phyloP scores from a whole-genome alignment of 2,888 invertebrate species.

The Lamproptera curius region DNA sequence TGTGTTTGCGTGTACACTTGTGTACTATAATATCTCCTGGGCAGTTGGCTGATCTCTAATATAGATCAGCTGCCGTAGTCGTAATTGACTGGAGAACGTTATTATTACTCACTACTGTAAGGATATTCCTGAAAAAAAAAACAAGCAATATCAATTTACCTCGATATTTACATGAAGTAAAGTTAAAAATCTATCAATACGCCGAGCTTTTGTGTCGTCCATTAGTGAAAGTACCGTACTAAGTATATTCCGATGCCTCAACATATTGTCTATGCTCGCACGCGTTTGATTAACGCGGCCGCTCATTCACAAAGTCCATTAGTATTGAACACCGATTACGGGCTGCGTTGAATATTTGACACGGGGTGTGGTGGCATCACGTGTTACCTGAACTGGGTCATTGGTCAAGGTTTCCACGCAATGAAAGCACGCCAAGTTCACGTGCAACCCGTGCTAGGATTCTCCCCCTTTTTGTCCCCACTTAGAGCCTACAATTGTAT shows the following conservation, averaged over 20 bases:
- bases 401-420: conserved; percentile 33
- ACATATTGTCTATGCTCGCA: background rate
- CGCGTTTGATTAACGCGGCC: conserved; percentile 24
- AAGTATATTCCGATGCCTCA: background rate
- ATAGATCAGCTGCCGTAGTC: no score
- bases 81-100: no score
- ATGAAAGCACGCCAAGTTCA: conserved; percentile 3
- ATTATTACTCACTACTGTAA: no score
- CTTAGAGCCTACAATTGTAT: conserved; percentile 1
- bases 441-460: conserved; percentile 3
- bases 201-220: no score
- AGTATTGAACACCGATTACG: conserved; percentile 36
- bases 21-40: no score
- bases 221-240: no score
- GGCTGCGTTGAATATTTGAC: conserved; percentile 39
- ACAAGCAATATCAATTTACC: no score
- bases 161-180: no score
- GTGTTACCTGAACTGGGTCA: conserved; percentile 33
- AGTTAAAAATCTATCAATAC: no score
- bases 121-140: no score
- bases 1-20: no score
- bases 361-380: conserved; percentile 24
- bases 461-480: conserved; percentile 5
- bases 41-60: no score
- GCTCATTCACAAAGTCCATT: conserved; percentile 33